Evolutionary conservation across 2,888 invertebrate genomes (phyloP), one percentile per base, ranked within the genome.

Genomic region (Spilosoma lubricipeda): DNA sequence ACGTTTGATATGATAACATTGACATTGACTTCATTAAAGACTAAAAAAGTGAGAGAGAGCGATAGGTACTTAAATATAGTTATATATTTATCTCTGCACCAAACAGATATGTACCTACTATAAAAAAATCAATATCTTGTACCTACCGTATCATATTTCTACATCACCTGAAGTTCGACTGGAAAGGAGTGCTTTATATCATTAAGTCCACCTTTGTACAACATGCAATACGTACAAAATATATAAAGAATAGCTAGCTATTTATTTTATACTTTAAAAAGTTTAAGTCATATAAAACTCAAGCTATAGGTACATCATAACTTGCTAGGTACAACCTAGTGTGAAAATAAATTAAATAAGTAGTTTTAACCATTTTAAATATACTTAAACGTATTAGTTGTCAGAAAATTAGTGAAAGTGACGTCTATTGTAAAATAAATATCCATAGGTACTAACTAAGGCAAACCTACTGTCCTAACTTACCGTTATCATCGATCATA

Each of bases 1-100:
- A 67, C 67, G 42, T 15, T 36, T 68, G 67, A 67, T 72, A 63
- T 20, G 71, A 72, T 39, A 72, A 67, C 67, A 73, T 72, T 72
- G 67, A 72, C 59, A 63, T 72, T 63, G 39, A 63, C 45, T 68
- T 27, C 15, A 68, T 36, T n/a, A 65, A 39, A 65, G 4, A 63
- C 27, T n/a, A 63, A 42, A n/a, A 13, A n/a, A 27, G 3, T 63
- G 18, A 42, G 56, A 36, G 36, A 69, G 27, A 68, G 27, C 23
- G 52, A 48, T 48, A 20, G 15, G 20, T 48, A 48, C 20, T 48
- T 48, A 48, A 48, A 5, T 48, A 20, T 5, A 48, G 5, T 5
- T 48, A 0, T 48, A 48, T 20, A 7, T 48, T 48, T 20, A 48
- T 48, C 5, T 20, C 20, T 48, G 3, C 18, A 48, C 48, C 48